A percentile compares a stretch with the other conserved stretches of the same genome.
phyloP scores from a whole-genome alignment of 1,140 invertebrate genomes.

The Araneus ventricosus region DNA sequence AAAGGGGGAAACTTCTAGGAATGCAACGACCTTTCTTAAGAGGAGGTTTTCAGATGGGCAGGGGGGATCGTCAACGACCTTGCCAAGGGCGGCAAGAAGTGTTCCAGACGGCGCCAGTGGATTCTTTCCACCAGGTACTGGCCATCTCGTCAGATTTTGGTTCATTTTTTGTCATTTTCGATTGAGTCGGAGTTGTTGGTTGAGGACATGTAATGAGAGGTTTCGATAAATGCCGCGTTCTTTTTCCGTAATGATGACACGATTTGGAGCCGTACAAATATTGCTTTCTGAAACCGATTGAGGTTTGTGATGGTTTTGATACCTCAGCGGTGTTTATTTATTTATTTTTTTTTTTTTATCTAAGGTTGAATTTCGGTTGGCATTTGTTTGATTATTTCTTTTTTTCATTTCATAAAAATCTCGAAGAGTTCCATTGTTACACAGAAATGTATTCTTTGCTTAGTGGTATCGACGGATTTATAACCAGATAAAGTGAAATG shows the following conservation, averaged over 20 bases:
- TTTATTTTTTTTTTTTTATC: background rate
- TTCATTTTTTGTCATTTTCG: conserved; percentile 18
- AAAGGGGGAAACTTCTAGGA: background rate
- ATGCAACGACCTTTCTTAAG: conserved; percentile 56
- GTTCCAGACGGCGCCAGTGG: conserved; percentile 17
- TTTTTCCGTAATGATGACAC: background rate
- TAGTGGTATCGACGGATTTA: too few relatives aligned
- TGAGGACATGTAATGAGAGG: background rate
- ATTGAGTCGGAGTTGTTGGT: background rate
- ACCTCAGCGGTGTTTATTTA: background rate
- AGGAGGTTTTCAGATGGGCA: background rate
- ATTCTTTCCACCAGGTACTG: background rate
- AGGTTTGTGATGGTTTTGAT: background rate
- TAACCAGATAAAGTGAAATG: too few relatives aligned
- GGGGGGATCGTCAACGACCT: conserved; percentile 43
- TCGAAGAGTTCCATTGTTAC: too few relatives aligned
- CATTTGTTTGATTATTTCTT: background rate
- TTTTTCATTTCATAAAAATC: too few relatives aligned
- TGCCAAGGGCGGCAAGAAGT: conserved; percentile 40
- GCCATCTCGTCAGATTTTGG: background rate
- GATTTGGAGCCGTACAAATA: background rate
- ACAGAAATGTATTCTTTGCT: too few relatives aligned
- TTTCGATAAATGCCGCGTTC: background rate
- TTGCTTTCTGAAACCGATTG: background rate
- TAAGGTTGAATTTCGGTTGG: background rate